Percentiles rank a stretch among this genome's conserved stretches.
These are phyloP conservation scores for Microtus richardsoni DNA, from an alignment of 2,113 vertebrate species.

Conservation along the genomic window DNA sequence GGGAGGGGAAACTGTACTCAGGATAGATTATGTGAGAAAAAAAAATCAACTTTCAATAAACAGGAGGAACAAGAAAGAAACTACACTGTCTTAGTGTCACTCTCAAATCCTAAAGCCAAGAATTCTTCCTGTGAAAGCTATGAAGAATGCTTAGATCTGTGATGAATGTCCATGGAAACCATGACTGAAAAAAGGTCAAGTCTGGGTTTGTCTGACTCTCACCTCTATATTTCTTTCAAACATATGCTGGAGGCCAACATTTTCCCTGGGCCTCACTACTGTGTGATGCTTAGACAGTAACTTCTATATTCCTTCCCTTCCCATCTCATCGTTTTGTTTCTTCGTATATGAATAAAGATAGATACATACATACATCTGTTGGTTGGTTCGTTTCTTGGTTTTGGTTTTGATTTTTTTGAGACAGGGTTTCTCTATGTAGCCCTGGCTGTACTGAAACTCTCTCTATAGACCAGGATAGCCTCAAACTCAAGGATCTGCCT, in stretches of 20 bases:
- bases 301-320: neutral
- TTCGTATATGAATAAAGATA: conserved; percentile 20
- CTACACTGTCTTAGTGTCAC: neutral
- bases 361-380: neutral
- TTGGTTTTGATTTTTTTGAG: neutral
- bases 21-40: neutral
- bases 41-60: neutral
- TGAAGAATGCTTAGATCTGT: neutral
- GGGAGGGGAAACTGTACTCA: neutral
- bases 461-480: neutral
- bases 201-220: neutral
- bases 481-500: neutral
- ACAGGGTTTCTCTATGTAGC: neutral
- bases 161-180: conserved; percentile 1
- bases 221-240: neutral
- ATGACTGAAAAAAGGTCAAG: neutral
- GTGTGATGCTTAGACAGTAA: neutral
- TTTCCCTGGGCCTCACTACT: neutral
- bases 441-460: neutral
- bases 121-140: neutral
- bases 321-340: neutral
- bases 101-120: conserved; percentile 4
- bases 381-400: neutral
- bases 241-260: neutral
- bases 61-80: too few species aligned